These are phyloP conservation scores for Machimus atricapillus DNA, from an alignment of 2,888 invertebrate species.

Conservation along the genomic window DNA sequence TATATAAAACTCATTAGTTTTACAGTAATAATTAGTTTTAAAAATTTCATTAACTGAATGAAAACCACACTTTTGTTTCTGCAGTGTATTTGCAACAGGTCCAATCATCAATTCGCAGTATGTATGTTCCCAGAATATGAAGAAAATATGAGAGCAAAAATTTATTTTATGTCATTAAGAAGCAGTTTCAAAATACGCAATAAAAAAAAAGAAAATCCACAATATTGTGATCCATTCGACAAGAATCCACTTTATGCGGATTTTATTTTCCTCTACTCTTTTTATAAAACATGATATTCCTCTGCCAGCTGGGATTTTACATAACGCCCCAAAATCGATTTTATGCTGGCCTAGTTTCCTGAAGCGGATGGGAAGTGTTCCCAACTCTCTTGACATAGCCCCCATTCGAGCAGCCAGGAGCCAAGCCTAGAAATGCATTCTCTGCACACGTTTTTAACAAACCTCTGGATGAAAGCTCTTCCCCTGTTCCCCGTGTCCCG, in stretches of 20 bases:
- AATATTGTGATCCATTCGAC: not conserved
- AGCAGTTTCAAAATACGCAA: not conserved
- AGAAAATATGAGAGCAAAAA: not conserved
- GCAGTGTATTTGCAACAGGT: not conserved
- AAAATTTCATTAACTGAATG: not conserved
- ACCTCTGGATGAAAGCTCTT: slow-evolving; percentile 20
- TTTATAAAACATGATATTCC: not conserved
- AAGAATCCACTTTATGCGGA: not conserved
- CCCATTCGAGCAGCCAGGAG: not conserved
- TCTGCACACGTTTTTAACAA: not conserved
- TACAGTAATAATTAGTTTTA: too few species aligned
- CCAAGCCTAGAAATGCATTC: slow-evolving; percentile 10
- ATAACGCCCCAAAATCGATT: slow-evolving; percentile 31
- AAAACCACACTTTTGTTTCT: not conserved
- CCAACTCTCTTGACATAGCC: not conserved
- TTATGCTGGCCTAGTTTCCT: slow-evolving; percentile 32
- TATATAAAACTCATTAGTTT: too few species aligned
- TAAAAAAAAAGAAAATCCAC: not conserved
- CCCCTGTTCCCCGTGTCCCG: not conserved
- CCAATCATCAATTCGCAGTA: not conserved
- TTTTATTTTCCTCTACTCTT: not conserved
- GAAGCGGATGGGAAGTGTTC: slow-evolving; percentile 12
- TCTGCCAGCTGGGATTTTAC: slow-evolving; percentile 21
- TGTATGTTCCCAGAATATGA: not conserved
- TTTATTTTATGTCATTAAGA: not conserved